Evolutionary conservation across 2,888 invertebrate species (phyloP).

Genomic region (Eledona agricola): DNA sequence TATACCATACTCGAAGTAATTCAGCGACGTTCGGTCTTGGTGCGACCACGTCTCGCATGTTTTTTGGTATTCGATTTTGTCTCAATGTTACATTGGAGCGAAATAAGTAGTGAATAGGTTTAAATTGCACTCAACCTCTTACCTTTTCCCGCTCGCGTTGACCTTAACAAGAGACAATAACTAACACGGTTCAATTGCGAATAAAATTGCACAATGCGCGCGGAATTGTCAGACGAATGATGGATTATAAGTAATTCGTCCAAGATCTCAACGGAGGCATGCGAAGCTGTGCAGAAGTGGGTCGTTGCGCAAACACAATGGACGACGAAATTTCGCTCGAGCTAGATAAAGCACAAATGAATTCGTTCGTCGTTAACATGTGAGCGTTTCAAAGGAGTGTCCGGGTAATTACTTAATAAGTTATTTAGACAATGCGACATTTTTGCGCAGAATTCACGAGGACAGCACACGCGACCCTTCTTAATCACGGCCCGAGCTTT

Average conservation of each 20-base stretch:
- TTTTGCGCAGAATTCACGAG: constrained; percentile 15
- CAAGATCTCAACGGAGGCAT: no score
- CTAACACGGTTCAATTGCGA: constrained; percentile 10
- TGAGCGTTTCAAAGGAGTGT: constrained; percentile 8
- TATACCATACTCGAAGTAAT: no score
- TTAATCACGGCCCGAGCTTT: constrained; percentile 9
- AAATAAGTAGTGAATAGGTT: no score
- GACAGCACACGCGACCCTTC: constrained; percentile 9
- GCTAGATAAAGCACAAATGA: background rate
- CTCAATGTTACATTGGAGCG: no score
- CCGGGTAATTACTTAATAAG: constrained; percentile 19
- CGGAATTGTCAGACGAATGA: constrained; percentile 12
- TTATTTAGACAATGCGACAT: constrained; percentile 19
- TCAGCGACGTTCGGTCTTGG: no score
- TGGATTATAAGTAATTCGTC: constrained; percentile 4
- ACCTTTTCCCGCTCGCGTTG: constrained; percentile 4
- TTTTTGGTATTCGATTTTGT: no score
- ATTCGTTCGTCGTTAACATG: background rate
- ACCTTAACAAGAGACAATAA: constrained; percentile 20
- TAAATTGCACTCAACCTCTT: constrained; percentile 7
- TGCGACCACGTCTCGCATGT: no score
- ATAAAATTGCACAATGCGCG: constrained; percentile 10
- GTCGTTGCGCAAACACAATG: no score
- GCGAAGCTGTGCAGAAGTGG: no score
- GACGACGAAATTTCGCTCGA: no score